Evolutionary conservation across 2,113 vertebrate genomes (phyloP), one percentile per base, ranked within the genome.

Genomic region (Cyrtonyx montezumae): DNA sequence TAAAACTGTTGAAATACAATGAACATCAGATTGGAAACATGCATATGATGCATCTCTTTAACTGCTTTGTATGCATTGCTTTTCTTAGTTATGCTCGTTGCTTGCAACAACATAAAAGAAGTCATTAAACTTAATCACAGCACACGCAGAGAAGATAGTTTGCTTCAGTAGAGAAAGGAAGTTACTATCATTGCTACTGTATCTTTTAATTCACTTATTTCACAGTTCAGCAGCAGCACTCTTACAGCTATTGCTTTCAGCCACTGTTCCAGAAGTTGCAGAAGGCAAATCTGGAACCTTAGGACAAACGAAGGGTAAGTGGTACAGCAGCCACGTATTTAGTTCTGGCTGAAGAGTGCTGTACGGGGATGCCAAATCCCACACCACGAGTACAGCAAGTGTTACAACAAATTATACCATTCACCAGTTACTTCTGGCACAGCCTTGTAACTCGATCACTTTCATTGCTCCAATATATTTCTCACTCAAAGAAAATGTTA

Each of bases 81-180:
- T 58, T 77, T 66, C 43, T 78, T 79, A 7, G 18, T 67, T 46
- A 45, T 23, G 15, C 43, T 84, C 36, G 42, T 22, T 71, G 88
- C 58, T 49, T 51, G 32, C 59, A 66, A 51, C 15, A 71, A 59
- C 43, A 84, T 49, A n/a, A 59, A 59, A 59, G 55, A 78, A 63
- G 66, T 36, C 66, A 71, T 65, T 59, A 58, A 32, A 43, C 58
- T 79, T 69, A n/a, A 55, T 82, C 45, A 8, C 6, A 17, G 30
- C 2, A 3, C 71, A 62, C n/a, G 48, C 49, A 70, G 45, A 79
- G 55, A 36, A 62, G 79, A 45, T 56, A 1, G 1, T 75, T 83
- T 70, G 37, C 61, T 92, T 93, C 77, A 56, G 6, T 18, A 68
- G 87, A 75, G 32, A 71, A 84, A 75, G 79, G 68, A 93, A 91